Conservation (phyloP, 2,888 invertebrate genomes). For the Myopa testacea region DNA sequence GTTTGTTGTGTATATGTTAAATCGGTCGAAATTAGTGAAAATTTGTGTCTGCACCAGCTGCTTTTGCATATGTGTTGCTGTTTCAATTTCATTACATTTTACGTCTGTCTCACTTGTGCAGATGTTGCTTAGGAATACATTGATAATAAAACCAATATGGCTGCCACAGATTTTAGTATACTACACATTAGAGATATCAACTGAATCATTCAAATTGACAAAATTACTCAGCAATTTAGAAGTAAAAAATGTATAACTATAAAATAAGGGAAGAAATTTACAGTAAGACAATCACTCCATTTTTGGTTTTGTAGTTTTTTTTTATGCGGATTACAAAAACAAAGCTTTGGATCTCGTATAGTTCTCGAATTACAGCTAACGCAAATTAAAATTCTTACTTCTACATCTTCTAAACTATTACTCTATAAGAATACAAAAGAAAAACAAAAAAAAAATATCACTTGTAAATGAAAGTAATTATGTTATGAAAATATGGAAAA, state of each 20-base stretch:
- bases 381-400: no score
- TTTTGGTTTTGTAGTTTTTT: no score
- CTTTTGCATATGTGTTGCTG: not conserved
- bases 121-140: slow-evolving; percentile 36
- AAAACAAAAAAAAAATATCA: no score
- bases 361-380: no score
- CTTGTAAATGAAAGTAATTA: no score
- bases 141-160: slow-evolving; percentile 48
- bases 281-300: no score
- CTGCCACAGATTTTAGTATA: slow-evolving; percentile 37
- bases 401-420: no score
- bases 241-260: not conserved
- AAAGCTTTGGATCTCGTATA: no score
- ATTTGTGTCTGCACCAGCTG: slow-evolving; percentile 28
- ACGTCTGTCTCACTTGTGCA: slow-evolving; percentile 37
- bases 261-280: no score
- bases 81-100: slow-evolving; percentile 1
- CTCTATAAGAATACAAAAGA: no score
- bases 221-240: slow-evolving; percentile 6
- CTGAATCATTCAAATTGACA: not conserved
- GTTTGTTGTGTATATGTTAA: slow-evolving; percentile 21
- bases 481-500: no score
- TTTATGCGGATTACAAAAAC: no score
- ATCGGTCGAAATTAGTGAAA: slow-evolving; percentile 13
- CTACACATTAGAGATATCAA: slow-evolving; percentile 13